These are phyloP conservation scores for Amblyopsis hoosieri DNA, from an alignment of 2,797 vertebrate species.

Conservation along the genomic window DNA sequence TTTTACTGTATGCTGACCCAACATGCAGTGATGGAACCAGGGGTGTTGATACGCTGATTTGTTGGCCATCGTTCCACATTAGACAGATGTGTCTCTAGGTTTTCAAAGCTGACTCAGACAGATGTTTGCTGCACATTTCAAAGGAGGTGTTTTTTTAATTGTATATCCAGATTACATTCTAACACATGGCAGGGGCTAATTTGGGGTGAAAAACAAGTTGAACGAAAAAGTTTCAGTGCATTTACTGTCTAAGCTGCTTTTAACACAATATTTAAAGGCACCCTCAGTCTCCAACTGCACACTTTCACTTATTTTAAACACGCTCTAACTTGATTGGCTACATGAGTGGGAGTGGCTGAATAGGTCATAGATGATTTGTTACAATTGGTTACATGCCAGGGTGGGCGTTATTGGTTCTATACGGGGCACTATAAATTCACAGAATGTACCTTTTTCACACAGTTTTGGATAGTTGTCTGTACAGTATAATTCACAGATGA, in stretches of 20 bases:
- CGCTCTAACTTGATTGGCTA: not conserved
- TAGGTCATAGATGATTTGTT: too few species aligned
- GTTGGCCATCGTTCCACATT: slow-evolving; percentile 23
- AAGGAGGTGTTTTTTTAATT: slow-evolving; percentile 71
- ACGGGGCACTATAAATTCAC: too few species aligned
- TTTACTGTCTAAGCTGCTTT: slow-evolving; percentile 5
- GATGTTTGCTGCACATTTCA: slow-evolving; percentile 74
- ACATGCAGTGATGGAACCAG: too few species aligned
- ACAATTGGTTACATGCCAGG: too few species aligned
- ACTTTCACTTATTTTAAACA: not conserved
- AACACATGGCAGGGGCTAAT: slow-evolving; percentile 50
- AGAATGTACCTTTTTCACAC: too few species aligned
- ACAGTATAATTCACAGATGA: too few species aligned
- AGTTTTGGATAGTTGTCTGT: too few species aligned
- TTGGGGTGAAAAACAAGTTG: slow-evolving; percentile 21
- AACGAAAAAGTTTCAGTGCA: slow-evolving; percentile 14
- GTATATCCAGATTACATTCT: slow-evolving; percentile 63
- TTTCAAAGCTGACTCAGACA: slow-evolving; percentile 65
- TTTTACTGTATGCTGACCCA: too few species aligned
- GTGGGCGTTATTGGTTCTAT: too few species aligned
- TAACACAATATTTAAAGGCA: not conserved
- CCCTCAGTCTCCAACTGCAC: too few species aligned
- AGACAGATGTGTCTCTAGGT: slow-evolving; percentile 59
- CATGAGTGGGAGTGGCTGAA: not conserved
- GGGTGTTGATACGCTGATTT: slow-evolving; percentile 5